Percentiles rank a stretch among this genome's conserved stretches.
Evolutionary conservation across 2,113 vertebrate species (phyloP).

Genomic region (Odontophorus gujanensis): DNA sequence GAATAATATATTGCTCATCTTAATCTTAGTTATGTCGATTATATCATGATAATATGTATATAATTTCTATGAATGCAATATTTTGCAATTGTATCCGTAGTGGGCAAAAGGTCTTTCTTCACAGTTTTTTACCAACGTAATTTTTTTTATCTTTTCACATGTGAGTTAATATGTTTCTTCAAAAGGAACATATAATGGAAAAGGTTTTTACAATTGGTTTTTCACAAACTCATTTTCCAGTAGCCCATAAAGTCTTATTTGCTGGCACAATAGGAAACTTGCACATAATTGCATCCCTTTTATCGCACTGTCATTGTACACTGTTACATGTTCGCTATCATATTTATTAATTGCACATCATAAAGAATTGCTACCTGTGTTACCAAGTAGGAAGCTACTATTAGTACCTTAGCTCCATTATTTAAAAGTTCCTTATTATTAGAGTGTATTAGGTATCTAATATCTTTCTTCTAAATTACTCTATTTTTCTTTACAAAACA

Average conservation of each 20-base stretch:
- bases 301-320: constrained; percentile 14
- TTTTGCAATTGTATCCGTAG: neutral
- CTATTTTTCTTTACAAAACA: constrained; percentile 64
- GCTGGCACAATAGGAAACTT: constrained; percentile 40
- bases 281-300: constrained; percentile 32
- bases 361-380: constrained; percentile 64
- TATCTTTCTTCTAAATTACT: constrained; percentile 27
- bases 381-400: constrained; percentile 2
- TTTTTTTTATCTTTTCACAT: constrained; percentile 2
- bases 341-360: constrained; percentile 65
- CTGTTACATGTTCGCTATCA: neutral
- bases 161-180: neutral
- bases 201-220: constrained; percentile 45
- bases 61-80: neutral
- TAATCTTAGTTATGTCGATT: constrained; percentile 16
- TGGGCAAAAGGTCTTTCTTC: neutral
- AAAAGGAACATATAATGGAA: neutral
- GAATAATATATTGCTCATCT: constrained; percentile 12
- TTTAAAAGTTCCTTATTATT: constrained; percentile 21
- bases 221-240: constrained; percentile 44
- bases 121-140: neutral
- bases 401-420: neutral
- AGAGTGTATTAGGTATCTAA: neutral
- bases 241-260: constrained; percentile 38
- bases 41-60: constrained; percentile 60